These are phyloP conservation scores for Porphyrio hochstetteri DNA, from an alignment of 2,113 vertebrate genomes.

Conservation along the genomic window DNA sequence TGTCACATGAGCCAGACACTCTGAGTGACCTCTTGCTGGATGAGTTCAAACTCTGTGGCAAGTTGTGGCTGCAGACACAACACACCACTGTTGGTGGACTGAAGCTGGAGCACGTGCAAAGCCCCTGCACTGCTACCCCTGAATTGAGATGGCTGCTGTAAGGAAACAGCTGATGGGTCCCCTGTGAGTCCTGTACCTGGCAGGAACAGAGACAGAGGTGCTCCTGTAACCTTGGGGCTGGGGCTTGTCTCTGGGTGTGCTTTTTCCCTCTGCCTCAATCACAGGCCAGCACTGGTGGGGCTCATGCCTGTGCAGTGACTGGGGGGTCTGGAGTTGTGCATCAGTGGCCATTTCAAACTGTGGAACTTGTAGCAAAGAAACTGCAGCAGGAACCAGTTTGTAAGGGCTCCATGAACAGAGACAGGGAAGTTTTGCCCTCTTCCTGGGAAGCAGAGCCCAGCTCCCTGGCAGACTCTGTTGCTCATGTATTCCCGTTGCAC, in stretches of 20 bases:
- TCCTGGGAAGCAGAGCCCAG: not conserved
- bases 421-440: not conserved
- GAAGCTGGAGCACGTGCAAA: not conserved
- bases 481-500: not conserved
- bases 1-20: not conserved
- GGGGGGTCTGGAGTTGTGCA: not conserved
- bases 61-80: not conserved
- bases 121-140: not conserved
- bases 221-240: not conserved
- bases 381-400: not conserved
- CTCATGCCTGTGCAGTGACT: not conserved
- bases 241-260: not conserved
- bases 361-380: not conserved
- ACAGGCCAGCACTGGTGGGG: not conserved
- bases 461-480: not conserved
- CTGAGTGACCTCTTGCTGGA: not conserved
- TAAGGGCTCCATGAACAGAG: not conserved
- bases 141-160: not conserved
- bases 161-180: not conserved
- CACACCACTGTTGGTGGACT: rapidly evolving
- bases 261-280: not conserved
- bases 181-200: not conserved
- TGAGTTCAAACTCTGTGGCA: not conserved
- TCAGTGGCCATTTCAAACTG: not conserved
- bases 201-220: not conserved